These are phyloP conservation scores for Dusona sp. DNA, from an alignment of 2,888 invertebrate genomes.

Conservation along the genomic window DNA sequence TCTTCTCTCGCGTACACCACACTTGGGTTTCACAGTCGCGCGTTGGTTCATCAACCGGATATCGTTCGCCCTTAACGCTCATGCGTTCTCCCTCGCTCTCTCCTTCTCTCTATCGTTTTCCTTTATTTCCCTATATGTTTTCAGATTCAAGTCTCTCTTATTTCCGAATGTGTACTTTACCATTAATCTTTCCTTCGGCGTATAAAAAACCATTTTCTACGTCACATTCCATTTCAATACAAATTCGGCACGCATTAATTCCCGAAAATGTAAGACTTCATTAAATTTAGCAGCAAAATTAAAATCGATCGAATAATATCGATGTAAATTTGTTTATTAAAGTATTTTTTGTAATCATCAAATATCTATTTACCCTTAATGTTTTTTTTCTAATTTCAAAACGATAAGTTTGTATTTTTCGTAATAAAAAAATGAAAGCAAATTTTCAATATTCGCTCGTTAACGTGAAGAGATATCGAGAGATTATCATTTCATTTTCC, in stretches of 20 bases:
- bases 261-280: too few species aligned
- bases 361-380: background rate
- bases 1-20: conserved; percentile 73
- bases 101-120: background rate
- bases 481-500: too few species aligned
- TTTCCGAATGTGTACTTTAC: conserved; percentile 14
- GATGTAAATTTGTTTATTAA: background rate
- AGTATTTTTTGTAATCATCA: background rate
- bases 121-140: conserved; percentile 22
- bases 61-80: conserved; percentile 70
- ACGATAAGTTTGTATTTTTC: background rate
- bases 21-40: conserved; percentile 61
- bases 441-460: background rate
- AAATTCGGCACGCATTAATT: too few species aligned
- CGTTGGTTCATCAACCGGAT: conserved; percentile 76
- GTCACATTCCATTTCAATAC: background rate
- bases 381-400: background rate
- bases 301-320: too few species aligned
- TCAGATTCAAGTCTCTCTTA: conserved; percentile 25
- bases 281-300: too few species aligned
- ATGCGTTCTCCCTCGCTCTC: conserved; percentile 37
- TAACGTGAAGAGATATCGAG: background rate
- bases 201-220: conserved; percentile 27
- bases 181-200: conserved; percentile 26
- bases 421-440: background rate